These are phyloP conservation scores for Kuschelorhynchus macadamiae DNA, from an alignment of 2,888 invertebrate genomes.

Conservation along the genomic window DNA sequence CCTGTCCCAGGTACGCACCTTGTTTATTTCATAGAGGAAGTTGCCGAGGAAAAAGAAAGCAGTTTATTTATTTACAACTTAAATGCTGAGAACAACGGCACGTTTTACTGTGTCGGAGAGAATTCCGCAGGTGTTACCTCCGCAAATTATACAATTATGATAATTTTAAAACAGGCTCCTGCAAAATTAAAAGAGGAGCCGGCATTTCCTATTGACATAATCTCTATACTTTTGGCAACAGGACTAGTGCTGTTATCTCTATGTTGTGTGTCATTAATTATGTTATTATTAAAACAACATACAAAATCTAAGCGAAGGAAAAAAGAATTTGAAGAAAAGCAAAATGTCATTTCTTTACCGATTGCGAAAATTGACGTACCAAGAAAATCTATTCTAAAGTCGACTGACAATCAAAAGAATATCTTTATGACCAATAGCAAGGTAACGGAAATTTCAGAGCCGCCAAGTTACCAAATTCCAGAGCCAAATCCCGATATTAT, in stretches of 20 bases:
- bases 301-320: conserved; percentile 16
- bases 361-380: conserved; percentile 69
- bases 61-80: conserved; percentile 84
- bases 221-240: conserved; percentile 78
- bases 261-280: conserved; percentile 73
- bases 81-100: conserved; percentile 84
- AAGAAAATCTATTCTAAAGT: conserved; percentile 75
- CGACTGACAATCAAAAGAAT: conserved; percentile 55
- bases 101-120: conserved; percentile 87
- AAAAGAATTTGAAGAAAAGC: conserved; percentile 1
- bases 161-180: conserved; percentile 76
- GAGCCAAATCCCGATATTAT: conserved; percentile 60
- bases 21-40: conserved; percentile 79
- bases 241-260: conserved; percentile 71
- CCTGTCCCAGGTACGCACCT: conserved; percentile 73
- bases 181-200: conserved; percentile 52
- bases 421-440: conserved; percentile 5
- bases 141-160: conserved; percentile 85
- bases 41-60: conserved; percentile 80
- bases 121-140: conserved; percentile 86
- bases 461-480: neutral
- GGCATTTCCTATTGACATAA: conserved; percentile 72
- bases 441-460: neutral
- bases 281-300: conserved; percentile 72
- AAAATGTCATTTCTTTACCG: conserved; percentile 9